phyloP scores from a whole-genome alignment of 2,113 vertebrate species.

The Grus americana region DNA sequence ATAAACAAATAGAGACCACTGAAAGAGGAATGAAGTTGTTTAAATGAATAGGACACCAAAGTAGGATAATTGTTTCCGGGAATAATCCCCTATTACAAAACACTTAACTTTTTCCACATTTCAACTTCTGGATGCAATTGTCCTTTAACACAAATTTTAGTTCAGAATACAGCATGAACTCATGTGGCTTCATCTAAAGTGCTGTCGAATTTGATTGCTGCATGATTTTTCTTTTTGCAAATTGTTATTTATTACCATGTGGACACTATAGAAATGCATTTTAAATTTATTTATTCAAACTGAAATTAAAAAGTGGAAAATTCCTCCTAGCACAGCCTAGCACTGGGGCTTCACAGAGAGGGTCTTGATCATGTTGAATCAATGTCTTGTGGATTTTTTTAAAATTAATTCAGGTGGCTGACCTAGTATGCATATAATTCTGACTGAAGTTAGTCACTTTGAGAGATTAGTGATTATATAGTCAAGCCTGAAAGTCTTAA shows the following conservation, averaged over 20 bases:
- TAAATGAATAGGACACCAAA: conserved; percentile 17
- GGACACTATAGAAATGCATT: not conserved
- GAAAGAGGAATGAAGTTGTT: conserved; percentile 20
- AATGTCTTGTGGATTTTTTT: not conserved
- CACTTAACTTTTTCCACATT: conserved; percentile 39
- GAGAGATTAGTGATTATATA: not conserved
- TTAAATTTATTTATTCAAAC: not conserved
- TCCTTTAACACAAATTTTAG: not conserved
- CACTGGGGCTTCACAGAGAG: not conserved
- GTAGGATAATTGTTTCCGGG: conserved; percentile 23
- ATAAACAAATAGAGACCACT: conserved; percentile 7
- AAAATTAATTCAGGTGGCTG: not conserved
- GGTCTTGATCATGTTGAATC: not conserved
- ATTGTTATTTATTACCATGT: not conserved
- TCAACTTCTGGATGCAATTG: conserved; percentile 32
- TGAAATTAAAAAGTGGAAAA: conserved; percentile 15
- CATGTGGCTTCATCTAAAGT: conserved; percentile 41
- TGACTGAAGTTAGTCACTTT: not conserved
- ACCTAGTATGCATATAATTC: not conserved
- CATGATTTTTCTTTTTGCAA: not conserved
- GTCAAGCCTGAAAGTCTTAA: not conserved
- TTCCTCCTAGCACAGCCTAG: not conserved
- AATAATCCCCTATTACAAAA: conserved; percentile 41
- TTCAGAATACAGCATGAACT: not conserved
- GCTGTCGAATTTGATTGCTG: not conserved